Base-by-base conservation (phyloP, 2,888 invertebrate genomes). In the Agonopterix subpropinquella region DNA sequence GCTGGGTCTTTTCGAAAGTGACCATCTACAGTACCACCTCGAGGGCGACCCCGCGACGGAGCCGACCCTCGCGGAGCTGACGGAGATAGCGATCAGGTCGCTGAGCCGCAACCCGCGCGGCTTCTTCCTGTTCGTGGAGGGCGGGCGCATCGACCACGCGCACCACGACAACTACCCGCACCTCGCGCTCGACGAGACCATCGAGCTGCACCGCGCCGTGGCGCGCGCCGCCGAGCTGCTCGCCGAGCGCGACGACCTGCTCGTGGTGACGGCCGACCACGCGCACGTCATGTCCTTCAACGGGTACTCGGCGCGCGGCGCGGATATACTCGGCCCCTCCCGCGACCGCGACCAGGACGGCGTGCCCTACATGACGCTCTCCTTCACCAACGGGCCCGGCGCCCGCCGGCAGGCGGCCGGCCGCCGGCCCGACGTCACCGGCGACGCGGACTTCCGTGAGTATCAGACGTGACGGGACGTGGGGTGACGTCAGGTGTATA, bases 71-170 rank as follows among this genome's bases (percentile, higher is more conserved):
- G 58, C 70, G 2, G 77, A 78, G 49, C 57, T 78, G 8, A 78
- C 77, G 0, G 74, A 73, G 77, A 89, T 90, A 10, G 95, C 96
- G 0, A 92, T 96, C 45, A 85, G 91, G 50, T 81, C 93, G 7
- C 80, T 96, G 46, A 80, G 87, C 28, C 91, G 90, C 57, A 89
- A 91, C 60, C 76, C 80, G 35, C 87, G 92, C 1, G 95, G 95
- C 0, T 96, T 90, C 71, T 93, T 95, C 64, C 76, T 95, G 9
- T 92, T 95, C 65, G 92, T 95, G 28, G 92, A 93, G 71, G 92
- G 73, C 53, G 92, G 91, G 0, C 81, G 89, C 62, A 92, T 92
- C 49, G 92, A 92, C 66, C 89, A 90, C 56, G 92, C 90, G 0
- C 92, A 93, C 66, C 94, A 94, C 64, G 83, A 77, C 3, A 90